These are phyloP conservation scores for Heliconius congener DNA, from an alignment of 1,140 invertebrate species.

Conservation along the genomic window DNA sequence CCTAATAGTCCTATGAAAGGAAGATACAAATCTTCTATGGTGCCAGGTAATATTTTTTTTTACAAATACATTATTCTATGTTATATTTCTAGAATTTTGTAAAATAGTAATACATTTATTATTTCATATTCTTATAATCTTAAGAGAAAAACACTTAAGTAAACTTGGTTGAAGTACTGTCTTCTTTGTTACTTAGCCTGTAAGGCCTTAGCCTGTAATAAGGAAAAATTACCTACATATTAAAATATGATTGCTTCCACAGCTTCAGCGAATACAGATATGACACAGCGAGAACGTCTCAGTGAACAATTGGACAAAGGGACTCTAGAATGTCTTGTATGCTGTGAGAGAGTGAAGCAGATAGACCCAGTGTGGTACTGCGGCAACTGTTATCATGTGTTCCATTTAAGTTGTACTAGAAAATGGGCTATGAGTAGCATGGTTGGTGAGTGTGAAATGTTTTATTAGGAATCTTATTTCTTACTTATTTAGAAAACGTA, in stretches of 20 bases:
- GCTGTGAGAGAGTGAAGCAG: constrained; percentile 91
- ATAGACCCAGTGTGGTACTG: constrained; percentile 94
- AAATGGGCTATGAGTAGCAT: constrained; percentile 94
- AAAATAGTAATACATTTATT: neutral
- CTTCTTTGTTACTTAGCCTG: too few species aligned
- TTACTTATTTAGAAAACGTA: too few species aligned
- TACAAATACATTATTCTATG: too few species aligned
- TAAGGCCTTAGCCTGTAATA: too few species aligned
- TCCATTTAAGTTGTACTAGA: constrained; percentile 94
- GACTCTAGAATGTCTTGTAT: constrained; percentile 95
- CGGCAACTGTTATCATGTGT: constrained; percentile 93
- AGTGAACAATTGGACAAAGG: constrained; percentile 90
- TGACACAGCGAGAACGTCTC: constrained; percentile 89
- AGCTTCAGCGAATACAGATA: constrained; percentile 73
- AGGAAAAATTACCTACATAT: too few species aligned
- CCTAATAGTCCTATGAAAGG: constrained; percentile 46
- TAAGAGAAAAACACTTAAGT: too few species aligned
- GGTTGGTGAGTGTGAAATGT: constrained; percentile 79
- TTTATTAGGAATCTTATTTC: too few species aligned
- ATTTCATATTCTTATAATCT: neutral
- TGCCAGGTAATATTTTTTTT: neutral
- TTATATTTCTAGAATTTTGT: too few species aligned
- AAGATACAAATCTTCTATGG: constrained; percentile 28
- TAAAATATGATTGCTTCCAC: neutral
- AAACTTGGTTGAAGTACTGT: too few species aligned